Percentiles rank a stretch among this genome's conserved stretches.
Evolutionary conservation across 2,888 invertebrate species (phyloP).

Genomic region (Mesorhabditis sp.): DNA sequence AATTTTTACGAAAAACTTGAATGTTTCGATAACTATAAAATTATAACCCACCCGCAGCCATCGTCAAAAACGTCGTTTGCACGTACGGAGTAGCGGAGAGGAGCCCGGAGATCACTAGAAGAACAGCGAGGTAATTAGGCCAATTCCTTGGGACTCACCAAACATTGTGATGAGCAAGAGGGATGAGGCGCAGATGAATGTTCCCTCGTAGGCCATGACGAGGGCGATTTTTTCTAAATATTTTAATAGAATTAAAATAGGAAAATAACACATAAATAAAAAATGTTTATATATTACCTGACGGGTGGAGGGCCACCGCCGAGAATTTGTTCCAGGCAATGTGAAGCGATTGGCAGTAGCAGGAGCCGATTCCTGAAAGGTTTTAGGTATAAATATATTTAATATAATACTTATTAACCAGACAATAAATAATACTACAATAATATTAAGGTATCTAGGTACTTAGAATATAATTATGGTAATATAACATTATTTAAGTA

Average conservation of each 20-base stretch:
- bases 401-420: too few relatives aligned
- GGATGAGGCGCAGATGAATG: constrained; percentile 2
- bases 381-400: not conserved
- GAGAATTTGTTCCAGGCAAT: constrained; percentile 48
- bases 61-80: not conserved
- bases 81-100: constrained; percentile 3
- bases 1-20: too few relatives aligned
- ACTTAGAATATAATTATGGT: too few relatives aligned
- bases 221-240: constrained; percentile 53
- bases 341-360: constrained; percentile 23
- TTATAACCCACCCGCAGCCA: constrained; percentile 11
- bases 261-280: constrained; percentile 36
- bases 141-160: not conserved
- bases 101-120: not conserved
- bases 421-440: too few relatives aligned
- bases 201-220: constrained; percentile 51
- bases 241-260: constrained; percentile 24
- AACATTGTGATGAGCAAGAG: not conserved
- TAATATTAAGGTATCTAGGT: too few relatives aligned
- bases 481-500: too few relatives aligned
- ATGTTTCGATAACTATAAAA: constrained; percentile 9
- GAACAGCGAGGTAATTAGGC: too few relatives aligned
- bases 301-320: constrained; percentile 51
- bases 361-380: constrained; percentile 19
- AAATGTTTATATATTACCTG: constrained; percentile 7